Conservation (phyloP, 2,888 invertebrate genomes). For the Hydroisotoma schaefferi region DNA sequence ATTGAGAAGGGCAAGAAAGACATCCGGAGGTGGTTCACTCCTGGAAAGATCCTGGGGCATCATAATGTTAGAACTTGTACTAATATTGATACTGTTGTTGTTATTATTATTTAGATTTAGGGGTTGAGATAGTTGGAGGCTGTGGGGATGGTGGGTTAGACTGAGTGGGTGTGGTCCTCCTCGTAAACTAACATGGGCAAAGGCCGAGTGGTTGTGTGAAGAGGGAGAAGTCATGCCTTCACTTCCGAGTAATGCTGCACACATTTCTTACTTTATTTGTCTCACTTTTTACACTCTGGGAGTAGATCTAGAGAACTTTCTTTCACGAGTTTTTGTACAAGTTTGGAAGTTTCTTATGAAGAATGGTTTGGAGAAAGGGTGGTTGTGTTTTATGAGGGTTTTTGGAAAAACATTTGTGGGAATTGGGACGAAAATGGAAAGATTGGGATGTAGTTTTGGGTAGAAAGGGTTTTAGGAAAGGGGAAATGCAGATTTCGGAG, state of each 20-base stretch:
- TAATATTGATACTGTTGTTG: slow-evolving; percentile 30
- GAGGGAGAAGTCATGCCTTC: slow-evolving; percentile 37
- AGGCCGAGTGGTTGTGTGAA: slow-evolving; percentile 32
- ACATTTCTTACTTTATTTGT: slow-evolving; percentile 35
- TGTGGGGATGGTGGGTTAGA: slow-evolving; percentile 18
- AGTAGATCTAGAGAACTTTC: too few species aligned
- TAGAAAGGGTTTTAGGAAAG: too few species aligned
- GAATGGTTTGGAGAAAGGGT: too few species aligned
- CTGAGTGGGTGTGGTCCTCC: slow-evolving; percentile 13
- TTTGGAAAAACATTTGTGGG: too few species aligned
- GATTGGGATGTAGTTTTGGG: too few species aligned
- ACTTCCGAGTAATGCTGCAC: slow-evolving; percentile 42
- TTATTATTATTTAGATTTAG: slow-evolving; percentile 22
- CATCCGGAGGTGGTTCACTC: slow-evolving; percentile 64
- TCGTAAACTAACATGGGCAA: slow-evolving; percentile 28
- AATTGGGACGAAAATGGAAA: too few species aligned
- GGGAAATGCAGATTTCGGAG: too few species aligned
- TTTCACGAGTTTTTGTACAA: too few species aligned
- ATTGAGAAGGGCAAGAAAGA: slow-evolving; percentile 75
- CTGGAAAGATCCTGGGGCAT: slow-evolving; percentile 16
- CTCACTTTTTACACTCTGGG: too few species aligned
- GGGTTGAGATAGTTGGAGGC: slow-evolving; percentile 23
- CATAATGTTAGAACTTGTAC: background rate
- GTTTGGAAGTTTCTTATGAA: too few species aligned
- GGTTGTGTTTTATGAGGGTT: too few species aligned